phyloP scores from a whole-genome alignment of 2,797 vertebrate genomes.

The Epinephelus coioides region DNA sequence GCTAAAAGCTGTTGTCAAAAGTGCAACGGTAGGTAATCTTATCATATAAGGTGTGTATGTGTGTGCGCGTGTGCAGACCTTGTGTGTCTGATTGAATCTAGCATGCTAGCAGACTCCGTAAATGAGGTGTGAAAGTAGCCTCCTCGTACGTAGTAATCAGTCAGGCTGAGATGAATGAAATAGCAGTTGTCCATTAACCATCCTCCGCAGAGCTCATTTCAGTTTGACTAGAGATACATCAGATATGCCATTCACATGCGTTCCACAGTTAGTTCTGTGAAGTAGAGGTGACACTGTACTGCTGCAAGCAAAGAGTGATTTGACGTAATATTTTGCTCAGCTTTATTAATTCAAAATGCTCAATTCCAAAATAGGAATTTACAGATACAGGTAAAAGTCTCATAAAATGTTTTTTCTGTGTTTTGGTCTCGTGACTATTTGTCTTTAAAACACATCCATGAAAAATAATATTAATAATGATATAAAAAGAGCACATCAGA shows the following conservation, averaged over 20 bases:
- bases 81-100: slow-evolving; percentile 59
- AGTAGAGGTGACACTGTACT: not conserved
- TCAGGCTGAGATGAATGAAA: slow-evolving; percentile 70
- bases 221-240: slow-evolving; percentile 45
- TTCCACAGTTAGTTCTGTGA: slow-evolving; percentile 2
- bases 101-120: slow-evolving; percentile 55
- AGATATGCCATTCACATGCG: slow-evolving; percentile 30
- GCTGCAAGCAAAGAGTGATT: not conserved
- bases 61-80: not conserved
- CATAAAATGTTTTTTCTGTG: too few species aligned
- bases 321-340: not conserved
- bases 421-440: too few species aligned
- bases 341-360: not conserved
- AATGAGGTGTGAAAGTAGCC: slow-evolving; percentile 79
- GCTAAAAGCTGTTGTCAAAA: slow-evolving; percentile 29
- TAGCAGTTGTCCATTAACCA: slow-evolving; percentile 63
- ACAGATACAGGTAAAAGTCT: not conserved
- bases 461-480: not conserved
- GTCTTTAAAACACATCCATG: not conserved
- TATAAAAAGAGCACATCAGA: not conserved
- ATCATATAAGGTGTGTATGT: not conserved
- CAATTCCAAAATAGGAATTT: not conserved
- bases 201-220: slow-evolving; percentile 46
- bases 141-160: slow-evolving; percentile 59
- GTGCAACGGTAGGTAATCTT: slow-evolving; percentile 30